Evolutionary conservation across 1,140 invertebrate genomes (phyloP).

Genomic region (Heterodera schachtii): DNA sequence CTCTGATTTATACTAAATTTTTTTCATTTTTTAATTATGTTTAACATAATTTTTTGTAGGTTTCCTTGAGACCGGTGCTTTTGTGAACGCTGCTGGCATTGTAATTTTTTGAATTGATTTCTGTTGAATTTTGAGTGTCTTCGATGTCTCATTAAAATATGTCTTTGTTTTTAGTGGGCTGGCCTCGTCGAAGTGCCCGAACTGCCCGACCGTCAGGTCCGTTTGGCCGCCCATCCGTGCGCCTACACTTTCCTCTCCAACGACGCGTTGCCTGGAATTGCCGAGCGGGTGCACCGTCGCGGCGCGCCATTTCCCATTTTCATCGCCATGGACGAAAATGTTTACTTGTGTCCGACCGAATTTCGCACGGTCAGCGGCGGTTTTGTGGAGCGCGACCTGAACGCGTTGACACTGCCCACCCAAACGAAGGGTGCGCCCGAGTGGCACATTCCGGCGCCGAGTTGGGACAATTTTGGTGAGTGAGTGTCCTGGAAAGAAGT

Average conservation of each 20-base stretch:
- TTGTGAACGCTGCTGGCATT: conserved; percentile 72
- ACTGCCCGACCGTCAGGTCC: conserved; percentile 52
- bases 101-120: conserved; percentile 62
- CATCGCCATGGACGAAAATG: conserved; percentile 51
- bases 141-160: background rate
- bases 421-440: conserved; percentile 44
- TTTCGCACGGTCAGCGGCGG: conserved; percentile 58
- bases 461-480: conserved; percentile 87
- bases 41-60: background rate
- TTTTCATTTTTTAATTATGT: too few species aligned
- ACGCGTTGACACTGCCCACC: conserved; percentile 40
- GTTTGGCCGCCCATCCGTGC: conserved; percentile 59
- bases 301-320: conserved; percentile 50
- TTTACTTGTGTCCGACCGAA: conserved; percentile 51
- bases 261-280: conserved; percentile 46
- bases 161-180: conserved; percentile 51
- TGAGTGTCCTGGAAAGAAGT: background rate
- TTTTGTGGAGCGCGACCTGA: conserved; percentile 54
- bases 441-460: conserved; percentile 57
- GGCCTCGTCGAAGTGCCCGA: conserved; percentile 51
- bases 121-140: too few species aligned
- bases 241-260: conserved; percentile 59
- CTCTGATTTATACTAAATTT: too few species aligned
- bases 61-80: conserved; percentile 70
- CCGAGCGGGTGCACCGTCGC: conserved; percentile 14